phyloP scores from a whole-genome alignment of 1,140 invertebrate species.

The Cyclina sinensis region DNA sequence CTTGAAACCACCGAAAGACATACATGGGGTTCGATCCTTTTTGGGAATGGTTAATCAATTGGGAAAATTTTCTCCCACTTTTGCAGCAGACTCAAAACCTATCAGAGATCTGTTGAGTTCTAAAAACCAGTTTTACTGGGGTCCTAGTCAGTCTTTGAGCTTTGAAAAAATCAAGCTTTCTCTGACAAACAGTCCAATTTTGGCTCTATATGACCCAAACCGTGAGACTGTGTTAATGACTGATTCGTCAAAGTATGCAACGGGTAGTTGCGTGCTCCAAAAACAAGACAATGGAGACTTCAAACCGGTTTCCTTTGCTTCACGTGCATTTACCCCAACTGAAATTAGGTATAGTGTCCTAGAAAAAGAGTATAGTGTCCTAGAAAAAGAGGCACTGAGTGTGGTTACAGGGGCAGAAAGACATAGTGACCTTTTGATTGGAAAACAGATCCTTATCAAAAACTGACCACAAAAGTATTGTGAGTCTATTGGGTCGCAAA shows the following conservation, averaged over 20 bases:
- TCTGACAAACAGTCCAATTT: constrained; percentile 7
- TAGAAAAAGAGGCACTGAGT: not conserved
- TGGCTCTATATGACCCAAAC: constrained; percentile 49
- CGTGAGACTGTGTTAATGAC: not conserved
- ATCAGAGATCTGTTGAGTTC: not conserved
- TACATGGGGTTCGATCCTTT: not conserved
- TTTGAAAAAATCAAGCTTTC: constrained; percentile 24
- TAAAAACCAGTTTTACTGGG: constrained; percentile 38
- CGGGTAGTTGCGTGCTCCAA: too few species aligned
- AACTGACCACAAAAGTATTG: not conserved
- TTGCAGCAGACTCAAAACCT: not conserved
- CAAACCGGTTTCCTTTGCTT: not conserved
- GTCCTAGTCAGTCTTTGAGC: not conserved
- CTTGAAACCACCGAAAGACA: not conserved
- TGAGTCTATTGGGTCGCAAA: too few species aligned
- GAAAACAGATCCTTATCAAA: not conserved
- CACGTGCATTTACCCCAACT: not conserved
- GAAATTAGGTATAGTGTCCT: too few species aligned
- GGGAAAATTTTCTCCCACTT: constrained; percentile 4
- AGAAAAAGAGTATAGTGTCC: too few species aligned
- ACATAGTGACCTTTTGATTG: not conserved
- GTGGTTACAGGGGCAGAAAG: not conserved
- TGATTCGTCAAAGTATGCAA: not conserved
- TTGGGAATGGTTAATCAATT: not conserved
- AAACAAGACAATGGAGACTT: too few species aligned